Percentiles rank a stretch among this genome's conserved stretches.
phyloP scores from a whole-genome alignment of 2,797 vertebrate genomes.

The Cryptoblepharus egeriae region DNA sequence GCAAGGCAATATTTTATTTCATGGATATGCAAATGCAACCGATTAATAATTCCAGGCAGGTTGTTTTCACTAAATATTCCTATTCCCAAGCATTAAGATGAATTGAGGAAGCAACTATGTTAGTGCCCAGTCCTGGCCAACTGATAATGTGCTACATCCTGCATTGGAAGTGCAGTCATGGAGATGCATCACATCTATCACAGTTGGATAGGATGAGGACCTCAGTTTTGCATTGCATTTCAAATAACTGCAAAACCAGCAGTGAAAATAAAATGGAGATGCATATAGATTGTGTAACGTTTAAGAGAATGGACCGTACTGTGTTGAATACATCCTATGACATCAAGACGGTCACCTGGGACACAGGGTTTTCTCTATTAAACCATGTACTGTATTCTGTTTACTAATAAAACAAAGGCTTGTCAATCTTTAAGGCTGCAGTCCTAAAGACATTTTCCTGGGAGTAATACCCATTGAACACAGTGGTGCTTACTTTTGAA shows the following conservation, averaged over 20 bases:
- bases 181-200: too few relatives aligned
- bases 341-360: not conserved
- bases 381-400: not conserved
- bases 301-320: not conserved
- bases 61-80: constrained; percentile 40
- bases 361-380: not conserved
- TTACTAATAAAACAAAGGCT: constrained; percentile 6
- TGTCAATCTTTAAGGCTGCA: not conserved
- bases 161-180: too few relatives aligned
- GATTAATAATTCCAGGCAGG: constrained; percentile 11
- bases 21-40: constrained; percentile 47
- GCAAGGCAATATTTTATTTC: constrained; percentile 50
- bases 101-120: not conserved
- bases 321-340: constrained; percentile 11
- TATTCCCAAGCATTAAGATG: constrained; percentile 10
- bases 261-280: constrained; percentile 32
- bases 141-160: too few relatives aligned
- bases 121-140: too few relatives aligned
- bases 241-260: not conserved
- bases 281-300: constrained; percentile 7
- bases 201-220: too few relatives aligned
- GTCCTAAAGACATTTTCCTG: too few relatives aligned
- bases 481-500: too few relatives aligned
- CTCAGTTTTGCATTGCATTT: not conserved
- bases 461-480: too few relatives aligned